Evolutionary conservation across 2,888 invertebrate species (phyloP), one percentile per base, ranked within the genome.

Genomic region (Papilio protenor): DNA sequence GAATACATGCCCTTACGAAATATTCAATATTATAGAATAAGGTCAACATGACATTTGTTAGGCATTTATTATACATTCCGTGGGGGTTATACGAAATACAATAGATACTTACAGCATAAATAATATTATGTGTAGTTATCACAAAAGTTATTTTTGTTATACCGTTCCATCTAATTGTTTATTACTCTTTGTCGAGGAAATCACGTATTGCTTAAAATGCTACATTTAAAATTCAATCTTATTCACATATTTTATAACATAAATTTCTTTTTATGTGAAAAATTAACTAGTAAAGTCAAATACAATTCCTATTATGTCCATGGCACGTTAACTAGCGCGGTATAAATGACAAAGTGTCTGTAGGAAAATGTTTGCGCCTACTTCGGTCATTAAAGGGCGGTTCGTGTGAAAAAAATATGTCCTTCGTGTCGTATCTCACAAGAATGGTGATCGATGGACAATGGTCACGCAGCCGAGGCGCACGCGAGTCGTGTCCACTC

Each of bases 401-500:
- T 87, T 87, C 85, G 89, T 88, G 88, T 89, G 86, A 89, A 91
- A 90, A 91, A 92, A 88, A 84, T 78, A 79, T 90, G 91, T 91
- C 91, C 87, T 89, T 88, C 86, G 85, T 85, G 87, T 88, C 87
- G 89, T 90, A 90, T 90, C 91, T 91, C 85, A 85, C 87, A 88
- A 88, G 89, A 87, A 85, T 83, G 78, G 86, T 93, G 92, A 93
- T 93, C 91, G 88, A 93, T 91, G 89, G 88, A 79, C 84, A 80
- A 76, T 81, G 89, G 92, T 92, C 93, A 93, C 93, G 93, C 89
- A 90, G 88, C 76, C 61, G 78, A 76, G 70, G 80, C 73, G 83
- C 92, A 92, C 92, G 92, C 92, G 84, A 91, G 82, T 81, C 82
- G 79, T 82, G 77, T 82, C 85, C 81, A 80, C 84, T 85, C 85